Evolutionary conservation across 2,797 vertebrate genomes (phyloP), one percentile per base, ranked within the genome.

Genomic region (Coranthus polyacanthus): DNA sequence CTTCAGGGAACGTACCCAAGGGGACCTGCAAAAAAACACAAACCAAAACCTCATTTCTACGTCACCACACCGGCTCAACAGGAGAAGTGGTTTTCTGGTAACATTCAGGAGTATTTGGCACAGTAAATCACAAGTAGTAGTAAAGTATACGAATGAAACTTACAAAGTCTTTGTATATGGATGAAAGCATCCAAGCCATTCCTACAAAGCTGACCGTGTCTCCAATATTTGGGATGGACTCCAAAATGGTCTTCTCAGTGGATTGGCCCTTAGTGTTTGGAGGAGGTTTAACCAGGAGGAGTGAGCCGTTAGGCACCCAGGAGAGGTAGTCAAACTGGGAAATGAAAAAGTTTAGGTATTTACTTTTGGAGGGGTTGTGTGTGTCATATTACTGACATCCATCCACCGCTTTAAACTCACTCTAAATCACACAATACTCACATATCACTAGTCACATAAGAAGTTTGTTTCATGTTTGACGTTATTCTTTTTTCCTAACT

Each of bases 281-380:
- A 50, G 94, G 94, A 22, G 92, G 86, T 41, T 87, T 88, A 56
- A 52, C 83, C 84, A 95, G 87, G 43, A 92, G 59, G 15, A 87
- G 68, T 0, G 93, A 74, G 1, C 72, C 53, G 52, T 95, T 96
- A n/a, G 93, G 93, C 62, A 85, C 49, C 91, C 93, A 95, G 67
- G 79, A 59, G 5, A 68, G 56, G 81, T 90, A 94, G 81, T 95
- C 93, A 46, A 84, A 95, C 94, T 95, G 37, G 22, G n/a, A n/a
- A 24, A 39, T 38, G 36, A 13, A 24, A 38, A 53, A 10, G 6
- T n/a, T n/a, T n/a, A 24, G 6, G 22, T n/a, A n/a, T n/a, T n/a
- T n/a, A n/a, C n/a, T n/a, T n/a, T n/a, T n/a, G n/a, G n/a, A n/a
- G n/a, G n/a, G n/a, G n/a, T n/a, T n/a, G n/a, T n/a, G n/a, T n/a